Evolutionary conservation across 2,888 invertebrate species (phyloP), one percentile per base, ranked within the genome.

Genomic region (Trichopoda pennipes): DNA sequence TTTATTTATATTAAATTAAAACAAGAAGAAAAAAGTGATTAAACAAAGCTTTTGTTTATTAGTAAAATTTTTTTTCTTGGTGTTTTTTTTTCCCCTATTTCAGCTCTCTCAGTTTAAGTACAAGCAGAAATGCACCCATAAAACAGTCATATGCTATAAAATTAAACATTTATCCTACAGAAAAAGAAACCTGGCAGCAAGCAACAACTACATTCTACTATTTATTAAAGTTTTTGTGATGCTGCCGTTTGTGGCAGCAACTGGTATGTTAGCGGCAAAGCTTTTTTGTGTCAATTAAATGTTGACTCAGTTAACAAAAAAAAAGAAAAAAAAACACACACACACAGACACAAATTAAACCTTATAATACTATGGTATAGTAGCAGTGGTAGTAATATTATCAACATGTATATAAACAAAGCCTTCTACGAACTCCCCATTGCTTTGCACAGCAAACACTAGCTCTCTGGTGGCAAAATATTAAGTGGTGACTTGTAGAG

Each of bases 241-340:
- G 49, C 63, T 75, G 69, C 44, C 53, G 23, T 74, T 63, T 70
- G 58, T 60, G 79, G 84, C 58, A 69, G 66, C 82, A 82, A 79
- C 75, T 82, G 75, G 86, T 84, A 86, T 86, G 86, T 87, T 86
- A 86, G 90, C 90, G 90, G 90, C 90, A 88, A 87, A 87, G 88
- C 90, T 90, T 90, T 90, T 88, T 89, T 90, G 90, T 90, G 90
- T 90, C 90, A 90, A 90, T 90, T 90, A 90, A 89, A 85, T 84
- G 84, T 81, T 81, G 72, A 55, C 21, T 51, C 61, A 19, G 73
- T 73, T 56, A 58, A 53, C 49, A 49, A 49, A 49, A 28, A 49
- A 17, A 17, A 17, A 44, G 35, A 14, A 47, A 69, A 21, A 28
- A 32, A 6, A 47, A 35, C 9, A 17, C 1, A 44, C 61, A 44